Evolutionary conservation across 2,888 invertebrate species (phyloP).

Genomic region (Yponomeuta plumbellus): DNA sequence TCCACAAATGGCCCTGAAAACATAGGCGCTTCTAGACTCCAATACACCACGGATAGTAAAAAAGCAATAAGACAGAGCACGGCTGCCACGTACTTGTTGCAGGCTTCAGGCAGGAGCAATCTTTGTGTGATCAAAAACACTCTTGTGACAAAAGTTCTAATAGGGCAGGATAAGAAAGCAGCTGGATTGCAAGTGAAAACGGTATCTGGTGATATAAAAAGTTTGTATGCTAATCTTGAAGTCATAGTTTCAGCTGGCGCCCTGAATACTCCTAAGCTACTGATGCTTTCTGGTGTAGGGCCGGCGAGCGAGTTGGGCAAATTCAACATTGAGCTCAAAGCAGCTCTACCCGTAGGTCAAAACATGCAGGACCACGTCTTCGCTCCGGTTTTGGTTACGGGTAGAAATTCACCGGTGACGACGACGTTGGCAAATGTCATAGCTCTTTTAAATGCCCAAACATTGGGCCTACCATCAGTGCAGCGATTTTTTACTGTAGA

Average conservation of each 20-base stretch:
- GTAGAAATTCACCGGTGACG: neutral
- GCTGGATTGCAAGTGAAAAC: neutral
- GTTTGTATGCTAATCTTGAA: neutral
- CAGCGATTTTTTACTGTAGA: neutral
- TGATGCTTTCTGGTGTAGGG: slow-evolving; percentile 8
- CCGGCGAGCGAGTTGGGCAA: neutral
- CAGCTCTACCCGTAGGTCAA: slow-evolving; percentile 11
- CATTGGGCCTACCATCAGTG: slow-evolving; percentile 2
- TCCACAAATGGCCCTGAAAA: slow-evolving; percentile 5
- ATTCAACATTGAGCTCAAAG: neutral
- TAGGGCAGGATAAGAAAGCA: neutral
- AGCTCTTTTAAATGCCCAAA: neutral
- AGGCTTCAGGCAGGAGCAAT: neutral
- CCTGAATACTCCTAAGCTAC: slow-evolving; percentile 2
- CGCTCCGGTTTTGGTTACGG: neutral
- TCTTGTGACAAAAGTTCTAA: neutral
- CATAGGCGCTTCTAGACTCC: neutral
- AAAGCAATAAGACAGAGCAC: slow-evolving; percentile 2
- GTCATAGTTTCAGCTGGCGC: slow-evolving; percentile 12
- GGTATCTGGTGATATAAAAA: neutral
- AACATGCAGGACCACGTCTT: slow-evolving; percentile 10
- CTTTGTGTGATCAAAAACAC: slow-evolving; percentile 6
- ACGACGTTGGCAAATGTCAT: neutral
- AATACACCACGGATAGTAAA: neutral
- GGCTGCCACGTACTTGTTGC: neutral